These are phyloP conservation scores for Eutolmus rufibarbis DNA, from an alignment of 2,888 invertebrate species.

Conservation along the genomic window DNA sequence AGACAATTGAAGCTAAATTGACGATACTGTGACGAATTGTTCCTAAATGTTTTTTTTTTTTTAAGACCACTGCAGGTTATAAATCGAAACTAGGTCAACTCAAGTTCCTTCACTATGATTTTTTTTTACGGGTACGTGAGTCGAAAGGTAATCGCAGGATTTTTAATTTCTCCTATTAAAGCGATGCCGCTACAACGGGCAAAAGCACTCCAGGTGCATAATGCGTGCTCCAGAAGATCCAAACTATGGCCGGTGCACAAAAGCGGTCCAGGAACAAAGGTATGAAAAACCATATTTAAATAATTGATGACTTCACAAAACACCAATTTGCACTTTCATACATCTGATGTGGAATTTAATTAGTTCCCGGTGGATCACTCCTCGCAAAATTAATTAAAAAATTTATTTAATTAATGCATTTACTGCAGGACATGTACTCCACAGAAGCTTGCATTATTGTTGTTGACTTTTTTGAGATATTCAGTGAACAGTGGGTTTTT, in stretches of 20 bases:
- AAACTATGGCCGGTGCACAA: neutral
- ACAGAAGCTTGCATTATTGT: constrained; percentile 23
- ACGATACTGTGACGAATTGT: neutral
- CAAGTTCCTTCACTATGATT: neutral
- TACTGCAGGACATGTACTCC: constrained; percentile 27
- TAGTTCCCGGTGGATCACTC: constrained; percentile 26
- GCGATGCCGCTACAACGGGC: neutral
- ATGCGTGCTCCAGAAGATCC: neutral
- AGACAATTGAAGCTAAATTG: neutral
- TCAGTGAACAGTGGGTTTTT: constrained; percentile 10
- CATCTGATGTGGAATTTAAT: constrained; percentile 31
- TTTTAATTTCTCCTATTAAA: neutral
- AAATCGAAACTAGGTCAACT: neutral
- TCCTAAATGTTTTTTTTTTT: neutral
- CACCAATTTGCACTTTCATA: constrained; percentile 22
- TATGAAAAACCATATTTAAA: constrained; percentile 26
- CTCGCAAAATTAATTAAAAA: constrained; percentile 28
- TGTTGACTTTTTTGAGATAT: constrained; percentile 31
- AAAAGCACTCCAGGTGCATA: neutral
- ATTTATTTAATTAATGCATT: constrained; percentile 29
- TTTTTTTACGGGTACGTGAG: neutral
- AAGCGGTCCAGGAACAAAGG: neutral
- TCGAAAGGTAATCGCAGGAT: neutral
- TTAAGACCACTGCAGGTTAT: neutral
- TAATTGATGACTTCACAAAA: constrained; percentile 33